Base-by-base conservation (phyloP, 92 coral and sea anemone genomes). In the Scolanthus callimorphus region DNA sequence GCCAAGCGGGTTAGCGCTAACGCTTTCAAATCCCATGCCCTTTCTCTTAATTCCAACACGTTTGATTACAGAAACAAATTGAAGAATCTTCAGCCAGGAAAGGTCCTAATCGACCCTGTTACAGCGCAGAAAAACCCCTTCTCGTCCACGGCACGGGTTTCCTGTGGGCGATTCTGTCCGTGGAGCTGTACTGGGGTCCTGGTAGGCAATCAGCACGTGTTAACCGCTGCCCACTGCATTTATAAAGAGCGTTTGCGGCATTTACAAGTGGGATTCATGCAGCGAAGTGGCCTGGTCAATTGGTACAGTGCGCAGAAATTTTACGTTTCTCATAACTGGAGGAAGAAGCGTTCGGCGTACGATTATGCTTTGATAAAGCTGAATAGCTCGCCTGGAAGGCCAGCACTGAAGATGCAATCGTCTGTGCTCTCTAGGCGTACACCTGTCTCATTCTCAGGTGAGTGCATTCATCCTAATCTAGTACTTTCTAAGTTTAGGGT, bases 191-290 rank as follows among this genome's bases (percentile, higher is more conserved):
- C 78, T 0, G 90, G 96, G 11, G 69, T 69, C 27, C 63, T 87
- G 27, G 69, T 87, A 25, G 85, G 96, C 27, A 63, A 70, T 6
- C 78, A 64, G 57, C 86, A 87, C 65, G 86, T 87, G 15, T 83
- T 87, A 0, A 82, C 96, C n/a, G 81, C 89, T 34, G 90, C 90
- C 27, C 96, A 83, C 72, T 87, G 96, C 65, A 45, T 87, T 24
- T 49, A 77, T 38, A 77, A 45, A 9, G 68, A 53, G 49, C 43
- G 65, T 17, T 62, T 71, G 29, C 50, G 57, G 3, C 51, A 67
- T 22, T 27, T 87, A 17, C 75, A 60, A 43, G 83, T 66, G n/a
- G 90, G 96, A 1, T 87, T 87, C 59, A 47, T 83, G 23, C 76
- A 79, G 66, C 43, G 69, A n/a, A 62, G 68, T 26, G 79, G 80